Evolutionary conservation across 2,113 vertebrate genomes (phyloP).

Genomic region (Tetrao urogallus): DNA sequence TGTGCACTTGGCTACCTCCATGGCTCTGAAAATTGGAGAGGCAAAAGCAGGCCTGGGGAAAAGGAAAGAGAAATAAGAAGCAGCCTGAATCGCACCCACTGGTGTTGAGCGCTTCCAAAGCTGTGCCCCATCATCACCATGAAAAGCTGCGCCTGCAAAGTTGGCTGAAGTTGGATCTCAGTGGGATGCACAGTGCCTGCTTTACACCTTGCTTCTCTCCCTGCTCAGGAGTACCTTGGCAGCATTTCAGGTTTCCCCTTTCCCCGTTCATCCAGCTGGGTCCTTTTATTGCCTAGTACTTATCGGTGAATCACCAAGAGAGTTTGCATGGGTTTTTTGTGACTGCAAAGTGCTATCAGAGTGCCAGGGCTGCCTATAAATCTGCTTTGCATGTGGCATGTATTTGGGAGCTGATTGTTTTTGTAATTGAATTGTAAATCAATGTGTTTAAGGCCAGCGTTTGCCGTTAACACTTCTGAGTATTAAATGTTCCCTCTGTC

Average conservation of each 20-base stretch:
- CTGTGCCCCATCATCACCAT: neutral
- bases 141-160: neutral
- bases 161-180: neutral
- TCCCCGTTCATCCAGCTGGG: neutral
- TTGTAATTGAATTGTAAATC: constrained; percentile 34
- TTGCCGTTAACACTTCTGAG: neutral
- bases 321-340: neutral
- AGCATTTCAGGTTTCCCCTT: neutral
- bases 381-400: neutral
- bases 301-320: neutral
- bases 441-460: neutral
- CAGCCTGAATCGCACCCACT: neutral
- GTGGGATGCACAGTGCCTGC: rapidly evolving
- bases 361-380: neutral
- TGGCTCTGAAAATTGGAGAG: neutral
- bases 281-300: neutral
- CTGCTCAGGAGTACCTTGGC: neutral
- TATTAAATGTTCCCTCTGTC: neutral
- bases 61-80: neutral
- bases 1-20: rapidly evolving
- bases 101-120: no score
- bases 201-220: neutral
- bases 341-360: neutral
- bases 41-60: neutral
- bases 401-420: neutral